Conservation (phyloP, 2,113 vertebrate genomes). For the Proteles cristata region DNA sequence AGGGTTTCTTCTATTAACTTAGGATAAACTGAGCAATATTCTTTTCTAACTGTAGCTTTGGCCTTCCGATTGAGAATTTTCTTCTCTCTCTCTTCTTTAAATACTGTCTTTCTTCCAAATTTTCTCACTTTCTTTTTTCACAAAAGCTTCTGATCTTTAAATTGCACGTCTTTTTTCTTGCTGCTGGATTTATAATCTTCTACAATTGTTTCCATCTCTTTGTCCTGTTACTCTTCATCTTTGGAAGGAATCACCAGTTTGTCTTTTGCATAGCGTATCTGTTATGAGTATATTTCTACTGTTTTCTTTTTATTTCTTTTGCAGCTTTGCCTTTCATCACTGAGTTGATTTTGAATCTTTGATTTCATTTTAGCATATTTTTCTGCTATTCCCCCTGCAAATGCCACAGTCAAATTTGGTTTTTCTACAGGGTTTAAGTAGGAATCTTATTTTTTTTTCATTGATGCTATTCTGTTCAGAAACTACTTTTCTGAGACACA, state of each 20-base stretch:
- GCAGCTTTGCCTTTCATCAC: neutral
- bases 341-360: neutral
- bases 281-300: neutral
- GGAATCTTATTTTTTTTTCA: neutral
- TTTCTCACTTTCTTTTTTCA: neutral
- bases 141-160: neutral
- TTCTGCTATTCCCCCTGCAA: neutral
- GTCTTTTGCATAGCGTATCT: neutral
- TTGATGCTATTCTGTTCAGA: neutral
- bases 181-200: neutral
- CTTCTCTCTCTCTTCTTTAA: neutral
- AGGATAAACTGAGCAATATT: neutral
- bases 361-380: neutral
- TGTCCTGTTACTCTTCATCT: neutral
- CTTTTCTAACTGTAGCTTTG: neutral
- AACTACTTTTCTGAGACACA: neutral
- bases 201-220: neutral
- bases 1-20: neutral
- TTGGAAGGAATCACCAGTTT: neutral
- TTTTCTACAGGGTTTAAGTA: slow-evolving; percentile 6
- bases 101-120: neutral
- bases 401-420: neutral
- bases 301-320: neutral
- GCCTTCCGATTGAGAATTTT: neutral
- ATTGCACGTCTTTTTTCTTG: neutral